These are phyloP conservation scores for Pedetes capensis DNA, from an alignment of 2,113 vertebrate species.

Conservation along the genomic window DNA sequence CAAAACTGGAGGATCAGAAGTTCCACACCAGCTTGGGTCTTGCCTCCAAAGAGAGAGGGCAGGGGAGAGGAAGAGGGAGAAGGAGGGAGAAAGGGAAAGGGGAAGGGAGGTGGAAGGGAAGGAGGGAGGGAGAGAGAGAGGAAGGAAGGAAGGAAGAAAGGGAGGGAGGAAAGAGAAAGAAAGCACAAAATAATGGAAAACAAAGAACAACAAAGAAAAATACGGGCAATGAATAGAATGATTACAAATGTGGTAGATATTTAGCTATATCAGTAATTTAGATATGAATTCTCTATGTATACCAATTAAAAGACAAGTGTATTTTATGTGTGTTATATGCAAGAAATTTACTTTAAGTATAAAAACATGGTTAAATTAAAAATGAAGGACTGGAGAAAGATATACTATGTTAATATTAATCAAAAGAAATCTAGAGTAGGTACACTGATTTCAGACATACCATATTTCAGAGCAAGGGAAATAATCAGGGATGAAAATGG, in stretches of 20 bases:
- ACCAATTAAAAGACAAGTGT: background rate
- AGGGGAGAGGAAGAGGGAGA: too few relatives aligned
- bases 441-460: too few relatives aligned
- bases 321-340: background rate
- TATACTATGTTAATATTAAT: too few relatives aligned
- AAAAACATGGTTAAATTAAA: too few relatives aligned
- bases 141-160: background rate
- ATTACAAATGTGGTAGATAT: background rate
- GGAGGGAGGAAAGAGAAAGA: background rate
- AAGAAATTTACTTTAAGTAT: background rate
- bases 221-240: background rate
- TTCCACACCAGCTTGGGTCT: too few relatives aligned
- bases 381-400: too few relatives aligned
- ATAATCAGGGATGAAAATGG: too few relatives aligned
- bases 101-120: too few relatives aligned
- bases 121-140: background rate
- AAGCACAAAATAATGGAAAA: background rate
- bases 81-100: too few relatives aligned
- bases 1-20: too few relatives aligned
- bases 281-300: background rate
- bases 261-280: background rate
- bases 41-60: too few relatives aligned
- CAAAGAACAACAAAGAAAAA: background rate
- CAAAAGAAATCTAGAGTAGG: background rate
- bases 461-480: too few relatives aligned